These are phyloP conservation scores for Achroia grisella DNA, from an alignment of 1,140 invertebrate genomes.

Conservation along the genomic window DNA sequence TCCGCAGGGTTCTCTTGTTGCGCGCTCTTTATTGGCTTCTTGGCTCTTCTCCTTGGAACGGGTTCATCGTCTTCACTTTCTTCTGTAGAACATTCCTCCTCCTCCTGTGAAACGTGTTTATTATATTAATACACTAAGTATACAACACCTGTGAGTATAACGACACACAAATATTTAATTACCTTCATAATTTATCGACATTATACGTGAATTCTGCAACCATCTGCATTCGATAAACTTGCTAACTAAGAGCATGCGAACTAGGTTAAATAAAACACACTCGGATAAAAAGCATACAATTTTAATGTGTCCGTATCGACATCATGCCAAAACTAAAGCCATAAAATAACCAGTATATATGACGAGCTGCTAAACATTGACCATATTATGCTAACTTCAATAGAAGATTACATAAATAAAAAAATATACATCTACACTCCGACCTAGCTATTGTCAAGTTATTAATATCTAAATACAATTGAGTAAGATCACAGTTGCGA, in stretches of 20 bases:
- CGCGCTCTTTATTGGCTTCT: conserved; percentile 24
- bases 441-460: conserved; percentile 40
- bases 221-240: conserved; percentile 44
- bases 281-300: conserved; percentile 61
- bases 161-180: conserved; percentile 14
- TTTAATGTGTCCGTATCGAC: conserved; percentile 63
- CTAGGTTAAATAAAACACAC: conserved; percentile 57
- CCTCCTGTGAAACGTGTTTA: conserved; percentile 29
- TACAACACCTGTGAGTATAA: conserved; percentile 1
- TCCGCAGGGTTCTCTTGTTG: conserved; percentile 44
- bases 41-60: conserved; percentile 34
- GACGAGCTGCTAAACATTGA: conserved; percentile 38
- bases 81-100: conserved; percentile 60
- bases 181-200: conserved; percentile 14
- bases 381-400: conserved; percentile 56
- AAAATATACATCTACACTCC: conserved; percentile 53
- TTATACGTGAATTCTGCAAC: conserved; percentile 53
- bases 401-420: conserved; percentile 66
- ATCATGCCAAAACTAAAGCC: conserved; percentile 66
- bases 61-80: conserved; percentile 59
- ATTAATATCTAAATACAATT: conserved; percentile 28
- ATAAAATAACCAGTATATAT: conserved; percentile 34
- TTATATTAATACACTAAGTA: neutral
- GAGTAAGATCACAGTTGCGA: conserved; percentile 53
- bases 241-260: conserved; percentile 45